Percentiles rank a stretch among this genome's conserved stretches.
Evolutionary conservation across 2,888 invertebrate species (phyloP).

Genomic region (Tetragonula carbonaria): DNA sequence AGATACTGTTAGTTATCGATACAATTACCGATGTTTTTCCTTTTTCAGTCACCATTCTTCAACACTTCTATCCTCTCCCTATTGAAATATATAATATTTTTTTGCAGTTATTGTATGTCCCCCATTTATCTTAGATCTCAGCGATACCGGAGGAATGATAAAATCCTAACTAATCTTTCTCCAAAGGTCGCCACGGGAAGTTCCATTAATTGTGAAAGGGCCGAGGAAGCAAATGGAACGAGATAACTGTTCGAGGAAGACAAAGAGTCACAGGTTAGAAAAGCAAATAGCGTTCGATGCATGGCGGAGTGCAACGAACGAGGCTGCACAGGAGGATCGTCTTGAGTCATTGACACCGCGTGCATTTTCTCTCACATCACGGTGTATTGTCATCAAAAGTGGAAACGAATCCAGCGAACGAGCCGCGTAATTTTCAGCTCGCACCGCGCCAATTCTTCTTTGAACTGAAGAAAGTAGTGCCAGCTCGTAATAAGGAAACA

Average conservation of each 20-base stretch:
- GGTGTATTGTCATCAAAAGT: slow-evolving; percentile 19
- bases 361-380: slow-evolving; percentile 18
- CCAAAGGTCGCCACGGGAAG: not conserved
- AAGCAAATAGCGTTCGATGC: slow-evolving; percentile 5
- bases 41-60: no score
- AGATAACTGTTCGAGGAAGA: not conserved
- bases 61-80: no score
- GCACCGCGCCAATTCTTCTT: slow-evolving; percentile 1
- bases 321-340: not conserved
- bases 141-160: not conserved
- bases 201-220: not conserved
- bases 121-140: not conserved
- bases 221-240: not conserved
- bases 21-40: no score
- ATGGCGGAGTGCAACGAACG: slow-evolving; percentile 40
- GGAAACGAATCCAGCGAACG: slow-evolving; percentile 30
- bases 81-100: no score
- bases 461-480: not conserved
- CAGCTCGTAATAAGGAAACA: slow-evolving; percentile 9
- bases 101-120: no score
- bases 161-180: not conserved
- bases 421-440: slow-evolving; percentile 25
- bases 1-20: no score
- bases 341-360: slow-evolving; percentile 44
- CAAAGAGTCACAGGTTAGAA: not conserved